Percentiles rank a stretch among this genome's conserved stretches.
Conservation (phyloP, 2,888 invertebrate species). For the Odontocerum albicorne region DNA sequence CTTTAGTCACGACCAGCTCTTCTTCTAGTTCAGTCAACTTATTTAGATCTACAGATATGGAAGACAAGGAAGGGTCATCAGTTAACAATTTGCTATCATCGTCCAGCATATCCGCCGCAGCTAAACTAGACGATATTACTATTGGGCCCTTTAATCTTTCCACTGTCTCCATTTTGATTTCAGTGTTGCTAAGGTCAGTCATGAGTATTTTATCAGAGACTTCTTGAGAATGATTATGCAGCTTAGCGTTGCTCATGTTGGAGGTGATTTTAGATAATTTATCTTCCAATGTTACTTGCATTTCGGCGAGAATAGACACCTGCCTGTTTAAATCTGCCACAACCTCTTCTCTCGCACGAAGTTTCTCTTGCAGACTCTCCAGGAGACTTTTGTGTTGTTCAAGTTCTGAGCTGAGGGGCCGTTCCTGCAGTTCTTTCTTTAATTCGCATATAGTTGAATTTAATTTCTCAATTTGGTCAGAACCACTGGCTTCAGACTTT, state of each 20-base stretch:
- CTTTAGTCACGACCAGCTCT: constrained; percentile 72
- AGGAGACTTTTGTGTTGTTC: constrained; percentile 11
- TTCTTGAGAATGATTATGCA: constrained; percentile 2
- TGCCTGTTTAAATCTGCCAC: constrained; percentile 22
- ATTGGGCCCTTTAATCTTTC: constrained; percentile 14
- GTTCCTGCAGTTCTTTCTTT: constrained; percentile 26
- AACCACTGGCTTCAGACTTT: constrained; percentile 26
- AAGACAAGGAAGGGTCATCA: constrained; percentile 36
- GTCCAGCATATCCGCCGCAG: constrained; percentile 28
- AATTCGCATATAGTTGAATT: constrained; percentile 23
- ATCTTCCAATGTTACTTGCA: constrained; percentile 30
- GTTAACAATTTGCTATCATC: constrained; percentile 26
- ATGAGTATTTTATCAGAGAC: constrained; percentile 14
- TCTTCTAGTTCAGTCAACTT: constrained; percentile 68
- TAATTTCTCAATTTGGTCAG: constrained; percentile 25
- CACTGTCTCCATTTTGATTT: constrained; percentile 27
- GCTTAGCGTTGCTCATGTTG: not conserved
- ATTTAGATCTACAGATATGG: constrained; percentile 42
- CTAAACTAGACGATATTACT: constrained; percentile 28
- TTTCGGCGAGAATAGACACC: constrained; percentile 19
- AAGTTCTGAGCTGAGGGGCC: constrained; percentile 21
- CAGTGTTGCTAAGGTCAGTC: constrained; percentile 42
- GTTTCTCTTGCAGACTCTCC: constrained; percentile 19
- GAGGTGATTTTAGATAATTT: constrained; percentile 16
- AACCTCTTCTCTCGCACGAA: constrained; percentile 23